Base-by-base conservation (phyloP, 1,140 invertebrate species). In the Pogonognathellus flavescens region DNA sequence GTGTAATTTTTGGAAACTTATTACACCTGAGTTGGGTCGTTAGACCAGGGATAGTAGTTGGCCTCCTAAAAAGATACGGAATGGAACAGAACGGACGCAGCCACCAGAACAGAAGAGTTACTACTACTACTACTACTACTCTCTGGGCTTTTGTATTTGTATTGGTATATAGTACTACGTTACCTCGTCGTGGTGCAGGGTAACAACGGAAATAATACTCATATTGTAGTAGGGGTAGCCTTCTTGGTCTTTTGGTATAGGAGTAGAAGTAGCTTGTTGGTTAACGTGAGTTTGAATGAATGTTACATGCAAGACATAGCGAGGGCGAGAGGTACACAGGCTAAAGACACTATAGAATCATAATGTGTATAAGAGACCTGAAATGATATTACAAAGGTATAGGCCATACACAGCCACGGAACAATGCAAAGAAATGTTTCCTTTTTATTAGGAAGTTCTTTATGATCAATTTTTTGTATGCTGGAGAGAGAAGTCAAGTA, bases 381-480 rank as follows among this genome's bases (percentile, higher is more conserved):
- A 57, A 13, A 41, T 41, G 31, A 1, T 41, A 41, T 41, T 41
- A 41, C 31, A 41, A 41, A 41, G 31, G 31, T 41, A 41, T 41
- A 41, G 31, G 31, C 31, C 31, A 41, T 1, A 31, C 70, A 16
- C 41, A 50, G 9, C 25, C 70, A 66, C n/a, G 55, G 60, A 83
- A 82, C 84, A 81, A 82, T 85, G 84, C 80, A 82, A 66, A 85
- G 60, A 66, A 80, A 84, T 76, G 66, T 83, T 83, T 86, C 82
- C 82, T 86, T 86, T 86, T 86, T 86, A 86, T 80, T 83, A 83
- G 85, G 85, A 86, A 86, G 60, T 86, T 86, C 85, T 86, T 86
- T 86, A 86, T 86, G 60, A 86, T 86, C 80, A 72, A 60, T 85
- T 82, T 85, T 85, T 82, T 81, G 84, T 85, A 85, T 85, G 84